Evolutionary conservation across 2,797 vertebrate species (phyloP).

Genomic region (Alosa sapidissima): DNA sequence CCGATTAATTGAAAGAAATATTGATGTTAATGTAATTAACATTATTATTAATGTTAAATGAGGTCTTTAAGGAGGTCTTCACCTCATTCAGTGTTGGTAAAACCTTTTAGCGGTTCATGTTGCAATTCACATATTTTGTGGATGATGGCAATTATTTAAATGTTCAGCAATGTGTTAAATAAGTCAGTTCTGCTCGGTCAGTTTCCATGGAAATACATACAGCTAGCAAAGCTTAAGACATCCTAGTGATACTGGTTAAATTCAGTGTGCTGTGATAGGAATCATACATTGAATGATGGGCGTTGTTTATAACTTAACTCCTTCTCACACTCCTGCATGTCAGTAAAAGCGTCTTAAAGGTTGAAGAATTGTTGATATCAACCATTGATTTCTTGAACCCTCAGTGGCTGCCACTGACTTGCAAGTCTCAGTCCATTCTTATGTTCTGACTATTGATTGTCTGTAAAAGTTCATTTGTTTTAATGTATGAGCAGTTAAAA

Average conservation of each 20-base stretch:
- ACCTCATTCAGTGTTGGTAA: no score
- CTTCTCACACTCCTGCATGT: no score
- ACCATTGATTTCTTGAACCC: constrained; percentile 41
- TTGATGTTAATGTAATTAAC: no score
- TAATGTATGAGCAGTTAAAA: constrained; percentile 45
- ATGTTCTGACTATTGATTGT: constrained; percentile 30
- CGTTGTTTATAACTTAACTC: not conserved
- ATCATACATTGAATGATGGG: not conserved
- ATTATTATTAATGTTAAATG: no score
- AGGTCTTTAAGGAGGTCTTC: no score
- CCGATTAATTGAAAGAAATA: not conserved
- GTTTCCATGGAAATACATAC: not conserved
- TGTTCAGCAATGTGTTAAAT: not conserved
- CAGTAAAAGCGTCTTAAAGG: not conserved
- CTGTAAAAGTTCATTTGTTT: constrained; percentile 40
- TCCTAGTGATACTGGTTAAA: not conserved
- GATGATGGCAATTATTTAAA: not conserved
- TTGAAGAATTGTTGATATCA: constrained; percentile 45
- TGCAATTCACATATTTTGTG: not conserved
- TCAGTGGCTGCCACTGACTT: constrained; percentile 30
- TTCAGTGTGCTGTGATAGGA: not conserved
- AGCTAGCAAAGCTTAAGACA: not conserved
- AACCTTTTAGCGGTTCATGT: not conserved
- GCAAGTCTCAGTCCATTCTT: constrained; percentile 30
- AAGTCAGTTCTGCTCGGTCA: not conserved